Evolutionary conservation across 2,113 vertebrate genomes (phyloP), one percentile per base, ranked within the genome.

Genomic region (Regulus satrapa): DNA sequence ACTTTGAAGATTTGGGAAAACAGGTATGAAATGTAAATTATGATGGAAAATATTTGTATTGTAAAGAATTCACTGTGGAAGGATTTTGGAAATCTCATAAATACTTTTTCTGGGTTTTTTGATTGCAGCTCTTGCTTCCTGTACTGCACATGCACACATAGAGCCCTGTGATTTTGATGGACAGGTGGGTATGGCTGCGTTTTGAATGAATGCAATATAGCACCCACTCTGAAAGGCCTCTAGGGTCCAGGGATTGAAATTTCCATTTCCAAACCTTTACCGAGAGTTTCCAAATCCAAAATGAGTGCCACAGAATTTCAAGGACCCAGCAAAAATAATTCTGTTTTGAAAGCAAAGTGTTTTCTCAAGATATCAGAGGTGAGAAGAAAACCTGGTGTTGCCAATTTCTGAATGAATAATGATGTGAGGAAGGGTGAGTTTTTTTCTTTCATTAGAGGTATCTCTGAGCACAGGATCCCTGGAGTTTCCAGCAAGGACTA

Each of bases 1-100:
- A 68, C 74, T 96, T 95, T 61, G 88, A 94, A 88, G 92, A 88
- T 87, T 88, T 72, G 31, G 56, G 74, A 72, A 96, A 96, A 95
- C 75, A 91, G 92, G 56, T 89, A 91, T 74, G 76, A 89, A 94
- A 95, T 82, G 66, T 68, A 96, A 97, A 97, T 96, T 78, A 25
- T 14, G 72, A 66, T 32, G 81, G 93, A 69, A 89, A 89, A 95
- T 48, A 84, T 87, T 91, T 6, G 11, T 88, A 26, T 61, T 11
- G 5, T 71, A 84, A 95, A 8, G 18, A 79, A 95, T 48, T 74
- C 0, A 0, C 72, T 62, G 69, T 14, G n/a, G 85, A 96, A 84
- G 76, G 83, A 72, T 63, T 55, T 21, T 79, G 78, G 66, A 81
- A 96, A 92, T 76, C 74, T 41, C 79, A 74, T 15, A 88, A 88